Base-by-base conservation (phyloP, 1,140 invertebrate species). In the Meloidogyne chitwoodi region DNA sequence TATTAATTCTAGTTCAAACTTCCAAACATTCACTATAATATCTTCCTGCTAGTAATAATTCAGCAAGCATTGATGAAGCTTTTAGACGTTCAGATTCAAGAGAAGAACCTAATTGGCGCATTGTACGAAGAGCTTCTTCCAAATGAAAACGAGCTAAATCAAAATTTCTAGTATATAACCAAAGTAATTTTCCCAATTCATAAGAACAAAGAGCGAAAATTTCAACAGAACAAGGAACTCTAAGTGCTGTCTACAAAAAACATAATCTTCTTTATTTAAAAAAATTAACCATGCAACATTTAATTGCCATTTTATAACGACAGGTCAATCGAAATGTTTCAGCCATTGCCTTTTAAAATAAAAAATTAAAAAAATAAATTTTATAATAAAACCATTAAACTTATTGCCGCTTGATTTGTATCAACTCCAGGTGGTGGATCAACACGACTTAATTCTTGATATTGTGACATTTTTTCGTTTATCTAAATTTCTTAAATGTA, bases 281-380 rank as follows among this genome's bases (percentile, higher is more conserved):
- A 19, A 67, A 56, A n/a, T 56, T n/a, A 16, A 80, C 79, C 81
- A 81, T 83, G 26, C 84, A 41, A 62, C 75, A 75, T 70, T 81
- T 81, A 38, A 81, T 72, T n/a, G 81, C 77, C 81, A 81, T 80
- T 69, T 81, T 81, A 68, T 81, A 81, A 34, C 84, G 84, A 14
- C 66, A 27, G 22, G 41, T 27, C 4, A 34, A 79, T 38, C 80
- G 76, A 56, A 81, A 81, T 56, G 38, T 72, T 56, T 81, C 80
- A 26, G 81, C 80, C 81, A 80, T 83, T 11, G 81, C 77, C 73
- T 75, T 63, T 19, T 38, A 26, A 26, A 26, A 24, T 19, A 56
- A 56, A n/a, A 27, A 26, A 41, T n/a, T 14, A 68, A 12, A 31
- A 68, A 31, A 6, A 41, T 16, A 48, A 29, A 34, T 56, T 48